Evolutionary conservation across 2,113 vertebrate species (phyloP), one percentile per base, ranked within the genome.

Genomic region (Eublepharis macularius): DNA sequence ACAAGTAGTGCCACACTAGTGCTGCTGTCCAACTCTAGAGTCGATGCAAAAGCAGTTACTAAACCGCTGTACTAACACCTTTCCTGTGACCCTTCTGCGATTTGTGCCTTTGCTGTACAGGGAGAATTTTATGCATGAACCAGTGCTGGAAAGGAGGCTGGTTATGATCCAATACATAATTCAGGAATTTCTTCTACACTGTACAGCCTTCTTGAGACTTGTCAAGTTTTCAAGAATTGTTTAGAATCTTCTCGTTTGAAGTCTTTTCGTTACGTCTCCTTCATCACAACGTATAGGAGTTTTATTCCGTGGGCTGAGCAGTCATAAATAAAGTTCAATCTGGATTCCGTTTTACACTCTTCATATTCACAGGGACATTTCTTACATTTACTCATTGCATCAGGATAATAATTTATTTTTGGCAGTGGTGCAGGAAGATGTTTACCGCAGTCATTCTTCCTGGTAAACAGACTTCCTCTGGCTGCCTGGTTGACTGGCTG

Each of bases 361-460:
- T 57, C 66, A 49, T 13, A 9, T 47, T 39, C 17, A 69, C 51
- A 76, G 51, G 63, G 32, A 39, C 39, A 32, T 84, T 39, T 63
- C 49, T 49, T 16, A 24, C 34, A 81, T 2, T 80, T 43, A 45
- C 41, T 70, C 74, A 84, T n/a, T 77, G 34, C 26, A 57, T 43
- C 54, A 34, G 60, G 65, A 69, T 54, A 68, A 69, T 77, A 70
- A 24, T 51, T 70, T 26, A 70, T 84, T 78, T 84, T 84, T 54
- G 47, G 65, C 47, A 32, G 9, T 70, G 16, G 49, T 16, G 39
- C 19, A 68, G 34, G 16, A 78, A 84, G 83, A 78, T 70, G 47
- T 70, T 84, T 78, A 36, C 29, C 26, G 49, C 36, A 41, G n/a
- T 70, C 51, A 54, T 78, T 84, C 47, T 84, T 77, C 63, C 74